phyloP scores from a whole-genome alignment of 2,888 invertebrate species.

The Bellardia pandia region DNA sequence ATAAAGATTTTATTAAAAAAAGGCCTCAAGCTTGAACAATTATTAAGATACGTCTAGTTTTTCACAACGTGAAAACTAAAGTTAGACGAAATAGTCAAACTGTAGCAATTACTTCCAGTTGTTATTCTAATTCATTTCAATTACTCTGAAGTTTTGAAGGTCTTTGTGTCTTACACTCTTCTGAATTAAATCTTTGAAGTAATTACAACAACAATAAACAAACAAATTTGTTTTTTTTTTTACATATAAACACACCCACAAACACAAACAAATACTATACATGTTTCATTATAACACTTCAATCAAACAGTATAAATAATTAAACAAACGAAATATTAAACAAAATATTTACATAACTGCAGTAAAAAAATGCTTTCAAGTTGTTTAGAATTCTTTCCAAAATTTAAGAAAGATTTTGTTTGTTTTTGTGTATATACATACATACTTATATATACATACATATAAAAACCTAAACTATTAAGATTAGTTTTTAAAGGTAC shows the following conservation, averaged over 20 bases:
- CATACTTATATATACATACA: too few relatives aligned
- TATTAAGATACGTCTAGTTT: too few relatives aligned
- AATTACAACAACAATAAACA: conserved; percentile 11
- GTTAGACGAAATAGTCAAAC: too few relatives aligned
- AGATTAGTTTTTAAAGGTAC: neutral
- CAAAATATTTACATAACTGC: neutral
- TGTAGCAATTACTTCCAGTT: neutral
- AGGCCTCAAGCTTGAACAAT: too few relatives aligned
- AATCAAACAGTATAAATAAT: neutral
- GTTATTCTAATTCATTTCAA: neutral
- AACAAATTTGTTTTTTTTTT: neutral
- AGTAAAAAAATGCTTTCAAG: neutral
- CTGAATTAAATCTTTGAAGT: neutral
- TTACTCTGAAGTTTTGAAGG: neutral
- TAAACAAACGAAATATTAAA: neutral
- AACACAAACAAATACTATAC: neutral
- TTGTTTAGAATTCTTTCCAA: neutral
- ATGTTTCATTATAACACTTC: neutral
- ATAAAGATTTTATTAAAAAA: too few relatives aligned
- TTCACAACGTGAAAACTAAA: too few relatives aligned
- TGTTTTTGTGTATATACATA: too few relatives aligned
- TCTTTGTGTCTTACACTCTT: neutral
- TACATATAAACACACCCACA: neutral
- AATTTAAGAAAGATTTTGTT: neutral
- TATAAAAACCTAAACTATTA: neutral